A percentile compares a stretch with the other conserved stretches of the same genome.
Evolutionary conservation across 2,888 invertebrate species (phyloP).

Genomic region (Conops quadrifasciatus): DNA sequence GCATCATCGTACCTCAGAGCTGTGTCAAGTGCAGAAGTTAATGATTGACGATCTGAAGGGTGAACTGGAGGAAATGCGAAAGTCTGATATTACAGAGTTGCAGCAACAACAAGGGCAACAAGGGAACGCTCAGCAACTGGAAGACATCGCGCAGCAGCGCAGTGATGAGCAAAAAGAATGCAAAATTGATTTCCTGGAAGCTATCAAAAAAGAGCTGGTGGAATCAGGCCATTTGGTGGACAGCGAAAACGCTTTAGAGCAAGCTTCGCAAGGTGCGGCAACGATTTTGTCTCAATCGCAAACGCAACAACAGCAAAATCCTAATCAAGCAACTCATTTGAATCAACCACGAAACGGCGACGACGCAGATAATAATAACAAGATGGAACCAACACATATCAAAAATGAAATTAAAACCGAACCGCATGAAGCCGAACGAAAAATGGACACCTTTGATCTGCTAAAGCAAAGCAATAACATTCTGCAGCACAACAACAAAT

Average conservation of each 20-base stretch:
- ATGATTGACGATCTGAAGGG: slow-evolving; percentile 77
- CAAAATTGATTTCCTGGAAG: slow-evolving; percentile 31
- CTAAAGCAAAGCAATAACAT: slow-evolving; percentile 54
- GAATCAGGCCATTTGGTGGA: slow-evolving; percentile 31
- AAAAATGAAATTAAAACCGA: slow-evolving; percentile 61
- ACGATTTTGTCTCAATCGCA: slow-evolving; percentile 11
- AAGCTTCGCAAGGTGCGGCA: too few relatives aligned
- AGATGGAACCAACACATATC: slow-evolving; percentile 37
- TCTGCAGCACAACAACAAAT: slow-evolving; percentile 36
- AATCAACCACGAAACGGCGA: slow-evolving; percentile 30
- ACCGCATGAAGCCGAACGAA: slow-evolving; percentile 38
- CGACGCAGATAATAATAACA: neutral
- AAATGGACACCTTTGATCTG: slow-evolving; percentile 57
- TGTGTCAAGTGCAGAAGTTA: slow-evolving; percentile 79
- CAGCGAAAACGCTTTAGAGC: neutral
- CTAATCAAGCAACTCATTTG: slow-evolving; percentile 29
- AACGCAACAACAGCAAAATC: slow-evolving; percentile 35
- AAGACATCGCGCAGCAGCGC: slow-evolving; percentile 22
- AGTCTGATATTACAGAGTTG: slow-evolving; percentile 55
- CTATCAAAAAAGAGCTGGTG: slow-evolving; percentile 40
- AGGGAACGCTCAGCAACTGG: slow-evolving; percentile 39
- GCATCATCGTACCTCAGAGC: slow-evolving; percentile 77
- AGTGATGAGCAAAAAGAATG: slow-evolving; percentile 13
- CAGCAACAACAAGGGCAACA: slow-evolving; percentile 26
- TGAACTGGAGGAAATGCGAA: slow-evolving; percentile 70